Evolutionary conservation across 2,113 vertebrate species (phyloP).

Genomic region (Sylvietta virens): DNA sequence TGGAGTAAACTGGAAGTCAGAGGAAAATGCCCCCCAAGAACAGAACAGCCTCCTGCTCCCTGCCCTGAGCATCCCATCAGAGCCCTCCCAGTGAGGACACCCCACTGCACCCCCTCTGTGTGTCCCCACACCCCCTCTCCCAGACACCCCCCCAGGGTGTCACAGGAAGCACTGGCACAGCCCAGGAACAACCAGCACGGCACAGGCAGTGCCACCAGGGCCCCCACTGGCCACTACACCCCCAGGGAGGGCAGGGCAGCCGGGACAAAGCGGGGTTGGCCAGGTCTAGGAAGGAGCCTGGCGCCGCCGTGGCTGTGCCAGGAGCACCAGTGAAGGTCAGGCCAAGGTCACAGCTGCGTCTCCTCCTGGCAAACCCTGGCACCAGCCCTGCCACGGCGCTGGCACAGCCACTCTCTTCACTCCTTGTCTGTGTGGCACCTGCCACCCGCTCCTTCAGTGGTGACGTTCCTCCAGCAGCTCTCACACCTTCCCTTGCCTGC

Average conservation of each 20-base stretch:
- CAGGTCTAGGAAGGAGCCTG: background rate
- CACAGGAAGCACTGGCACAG: background rate
- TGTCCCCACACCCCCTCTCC: rapidly evolving
- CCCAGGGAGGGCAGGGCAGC: background rate
- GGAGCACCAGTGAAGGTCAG: background rate
- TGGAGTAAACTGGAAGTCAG: background rate
- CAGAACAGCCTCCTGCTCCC: background rate
- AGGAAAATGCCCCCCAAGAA: background rate
- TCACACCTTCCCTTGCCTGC: background rate
- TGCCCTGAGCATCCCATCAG: background rate
- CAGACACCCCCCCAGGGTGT: background rate
- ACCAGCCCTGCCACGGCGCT: background rate
- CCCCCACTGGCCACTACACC: rapidly evolving
- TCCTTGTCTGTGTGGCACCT: background rate
- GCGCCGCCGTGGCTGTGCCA: background rate
- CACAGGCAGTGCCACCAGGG: background rate
- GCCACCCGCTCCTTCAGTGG: background rate
- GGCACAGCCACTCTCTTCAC: background rate
- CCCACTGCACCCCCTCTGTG: rapidly evolving
- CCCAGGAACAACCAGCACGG: rapidly evolving
- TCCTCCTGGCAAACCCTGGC: background rate
- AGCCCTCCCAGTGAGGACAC: background rate
- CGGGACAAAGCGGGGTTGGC: background rate
- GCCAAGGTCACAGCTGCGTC: background rate
- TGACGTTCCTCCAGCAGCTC: background rate